phyloP scores from a whole-genome alignment of 2,797 vertebrate genomes.

The Mormyrops attenuatus region DNA sequence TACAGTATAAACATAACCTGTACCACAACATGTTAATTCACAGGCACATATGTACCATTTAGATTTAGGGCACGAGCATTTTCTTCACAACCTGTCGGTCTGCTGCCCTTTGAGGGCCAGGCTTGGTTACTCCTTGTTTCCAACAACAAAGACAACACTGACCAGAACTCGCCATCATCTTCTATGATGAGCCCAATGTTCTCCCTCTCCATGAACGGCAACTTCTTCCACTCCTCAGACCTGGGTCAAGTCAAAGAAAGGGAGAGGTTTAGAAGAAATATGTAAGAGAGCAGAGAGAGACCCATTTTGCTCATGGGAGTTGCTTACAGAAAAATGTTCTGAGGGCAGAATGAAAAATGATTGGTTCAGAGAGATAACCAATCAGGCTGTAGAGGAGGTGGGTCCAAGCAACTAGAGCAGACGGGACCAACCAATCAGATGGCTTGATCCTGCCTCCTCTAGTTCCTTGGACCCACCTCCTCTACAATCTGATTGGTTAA shows the following conservation, averaged over 20 bases:
- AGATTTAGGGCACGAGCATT: background rate
- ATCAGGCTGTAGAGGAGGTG: no score
- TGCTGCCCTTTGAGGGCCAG: background rate
- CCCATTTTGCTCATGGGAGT: no score
- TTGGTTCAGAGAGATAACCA: background rate
- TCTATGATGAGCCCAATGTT: conserved; percentile 74
- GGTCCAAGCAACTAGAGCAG: background rate
- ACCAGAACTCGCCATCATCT: conserved; percentile 96
- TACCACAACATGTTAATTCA: background rate
- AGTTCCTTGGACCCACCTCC: background rate
- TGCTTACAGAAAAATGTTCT: background rate
- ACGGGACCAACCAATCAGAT: background rate
- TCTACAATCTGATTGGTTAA: background rate
- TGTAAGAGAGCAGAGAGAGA: background rate
- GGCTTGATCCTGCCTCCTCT: background rate
- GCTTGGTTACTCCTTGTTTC: background rate
- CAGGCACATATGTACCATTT: background rate
- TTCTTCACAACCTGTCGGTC: background rate
- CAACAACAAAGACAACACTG: conserved; percentile 38
- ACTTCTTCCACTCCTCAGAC: conserved; percentile 84
- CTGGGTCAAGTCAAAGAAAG: conserved; percentile 47
- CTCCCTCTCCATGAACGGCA: conserved; percentile 67
- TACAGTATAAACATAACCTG: background rate
- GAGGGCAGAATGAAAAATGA: background rate
- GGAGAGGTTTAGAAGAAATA: background rate